Evolutionary conservation across 2,888 invertebrate genomes (phyloP).

Genomic region (Synanthedon andrenaeformis): DNA sequence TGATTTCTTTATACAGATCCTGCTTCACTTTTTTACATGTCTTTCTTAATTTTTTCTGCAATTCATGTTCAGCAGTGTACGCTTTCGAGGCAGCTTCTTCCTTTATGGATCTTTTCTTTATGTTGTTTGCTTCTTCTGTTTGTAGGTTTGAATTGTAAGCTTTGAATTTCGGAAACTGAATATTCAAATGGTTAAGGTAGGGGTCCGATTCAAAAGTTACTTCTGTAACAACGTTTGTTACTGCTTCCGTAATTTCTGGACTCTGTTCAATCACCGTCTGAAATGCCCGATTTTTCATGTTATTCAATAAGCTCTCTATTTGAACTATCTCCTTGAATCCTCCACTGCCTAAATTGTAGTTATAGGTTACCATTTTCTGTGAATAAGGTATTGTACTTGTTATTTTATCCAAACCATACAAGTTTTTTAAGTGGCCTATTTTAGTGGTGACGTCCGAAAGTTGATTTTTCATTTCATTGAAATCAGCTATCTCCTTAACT

Average conservation of each 20-base stretch:
- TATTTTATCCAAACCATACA: not conserved
- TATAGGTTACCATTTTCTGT: not conserved
- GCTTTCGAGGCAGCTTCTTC: not conserved
- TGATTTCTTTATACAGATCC: slow-evolving; percentile 19
- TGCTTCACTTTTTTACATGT: slow-evolving; percentile 13
- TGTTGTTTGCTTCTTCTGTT: not conserved
- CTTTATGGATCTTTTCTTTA: not conserved
- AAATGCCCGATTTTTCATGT: slow-evolving; percentile 32
- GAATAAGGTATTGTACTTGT: not conserved
- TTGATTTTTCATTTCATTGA: too few relatives aligned
- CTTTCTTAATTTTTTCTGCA: slow-evolving; percentile 15
- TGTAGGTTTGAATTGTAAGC: not conserved
- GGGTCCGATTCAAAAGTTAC: slow-evolving; percentile 21
- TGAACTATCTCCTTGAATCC: slow-evolving; percentile 8
- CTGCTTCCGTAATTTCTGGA: slow-evolving; percentile 21
- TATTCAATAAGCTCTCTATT: slow-evolving; percentile 34
- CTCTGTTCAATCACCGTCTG: slow-evolving; percentile 22
- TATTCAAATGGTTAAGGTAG: slow-evolving; percentile 12
- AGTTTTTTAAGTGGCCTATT: not conserved
- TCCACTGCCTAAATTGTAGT: not conserved
- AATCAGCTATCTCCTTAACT: too few relatives aligned
- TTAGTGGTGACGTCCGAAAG: not conserved
- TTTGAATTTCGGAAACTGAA: not conserved
- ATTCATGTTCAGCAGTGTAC: slow-evolving; percentile 17
- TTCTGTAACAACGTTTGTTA: slow-evolving; percentile 28